Conservation (phyloP, 2,888 invertebrate genomes). For the Zeuzera pyrina region DNA sequence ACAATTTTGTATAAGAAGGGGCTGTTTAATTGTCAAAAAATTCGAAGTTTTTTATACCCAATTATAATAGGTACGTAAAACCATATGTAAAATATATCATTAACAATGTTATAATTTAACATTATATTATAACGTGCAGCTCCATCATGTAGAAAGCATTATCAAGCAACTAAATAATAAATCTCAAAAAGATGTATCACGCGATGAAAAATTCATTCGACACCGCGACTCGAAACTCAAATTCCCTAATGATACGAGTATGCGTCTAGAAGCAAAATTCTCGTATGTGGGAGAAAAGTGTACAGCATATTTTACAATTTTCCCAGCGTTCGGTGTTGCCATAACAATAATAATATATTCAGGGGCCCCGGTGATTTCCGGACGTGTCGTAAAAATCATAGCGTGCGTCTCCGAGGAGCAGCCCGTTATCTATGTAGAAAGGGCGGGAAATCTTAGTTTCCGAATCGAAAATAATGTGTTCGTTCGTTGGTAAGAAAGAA, state of each 20-base stretch:
- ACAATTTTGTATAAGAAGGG: no score
- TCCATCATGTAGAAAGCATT: no score
- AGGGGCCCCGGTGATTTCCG: slow-evolving; percentile 61
- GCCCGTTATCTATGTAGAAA: slow-evolving; percentile 23
- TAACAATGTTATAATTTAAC: no score
- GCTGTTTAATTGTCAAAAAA: no score
- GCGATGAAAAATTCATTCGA: slow-evolving; percentile 46
- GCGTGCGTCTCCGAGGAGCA: slow-evolving; percentile 36
- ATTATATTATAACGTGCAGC: no score
- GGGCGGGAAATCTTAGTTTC: slow-evolving; percentile 18
- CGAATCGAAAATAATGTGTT: slow-evolving; percentile 20
- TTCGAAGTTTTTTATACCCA: no score
- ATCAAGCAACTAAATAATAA: no score
- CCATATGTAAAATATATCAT: no score
- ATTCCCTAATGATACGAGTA: slow-evolving; percentile 46
- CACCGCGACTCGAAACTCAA: slow-evolving; percentile 30
- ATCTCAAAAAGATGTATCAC: no score
- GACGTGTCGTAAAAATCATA: slow-evolving; percentile 62
- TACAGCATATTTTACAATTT: slow-evolving; percentile 61
- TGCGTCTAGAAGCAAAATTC: slow-evolving; percentile 43
- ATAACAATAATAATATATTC: slow-evolving; percentile 71
- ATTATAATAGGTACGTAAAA: no score
- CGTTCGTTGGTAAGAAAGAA: slow-evolving; percentile 20
- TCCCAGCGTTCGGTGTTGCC: slow-evolving; percentile 54
- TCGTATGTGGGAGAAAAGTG: slow-evolving; percentile 29